These are phyloP conservation scores for Noctua janthe DNA, from an alignment of 2,888 invertebrate genomes.

Conservation along the genomic window DNA sequence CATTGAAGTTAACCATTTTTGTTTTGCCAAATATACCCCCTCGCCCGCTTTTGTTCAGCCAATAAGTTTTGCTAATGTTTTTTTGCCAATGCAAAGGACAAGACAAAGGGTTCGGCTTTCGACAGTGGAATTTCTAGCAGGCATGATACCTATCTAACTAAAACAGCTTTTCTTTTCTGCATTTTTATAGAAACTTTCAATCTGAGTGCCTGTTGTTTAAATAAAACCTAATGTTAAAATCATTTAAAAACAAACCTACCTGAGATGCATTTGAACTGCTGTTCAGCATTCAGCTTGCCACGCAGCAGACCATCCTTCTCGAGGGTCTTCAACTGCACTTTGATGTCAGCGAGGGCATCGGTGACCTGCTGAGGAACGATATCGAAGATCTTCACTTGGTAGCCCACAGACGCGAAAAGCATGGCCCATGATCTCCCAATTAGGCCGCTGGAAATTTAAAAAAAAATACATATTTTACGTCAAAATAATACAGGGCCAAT, in stretches of 20 bases:
- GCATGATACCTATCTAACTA: neutral
- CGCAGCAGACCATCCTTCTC: slow-evolving; percentile 94
- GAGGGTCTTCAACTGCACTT: slow-evolving; percentile 92
- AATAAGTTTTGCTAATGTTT: neutral
- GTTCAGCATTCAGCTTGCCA: slow-evolving; percentile 93
- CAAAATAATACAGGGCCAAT: neutral
- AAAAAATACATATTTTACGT: neutral
- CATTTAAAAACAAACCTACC: slow-evolving; percentile 83
- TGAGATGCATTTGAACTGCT: slow-evolving; percentile 95
- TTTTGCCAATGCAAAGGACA: neutral
- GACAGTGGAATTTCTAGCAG: neutral
- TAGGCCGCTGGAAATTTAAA: slow-evolving; percentile 93
- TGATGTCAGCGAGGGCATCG: slow-evolving; percentile 93
- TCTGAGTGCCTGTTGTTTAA: neutral
- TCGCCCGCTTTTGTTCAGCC: too few species aligned
- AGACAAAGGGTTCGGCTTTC: too few species aligned
- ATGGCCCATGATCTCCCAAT: slow-evolving; percentile 99
- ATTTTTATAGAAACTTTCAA: neutral
- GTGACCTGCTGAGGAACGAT: slow-evolving; percentile 94
- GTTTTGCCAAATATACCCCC: neutral
- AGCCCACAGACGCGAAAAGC: slow-evolving; percentile 98
- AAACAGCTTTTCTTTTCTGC: neutral
- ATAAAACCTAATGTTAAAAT: neutral
- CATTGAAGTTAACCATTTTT: neutral
- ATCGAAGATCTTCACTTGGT: slow-evolving; percentile 96